Percentiles rank a stretch among this genome's conserved stretches.
These are phyloP conservation scores for Upupa epops DNA, from an alignment of 2,113 vertebrate genomes.

Conservation along the genomic window DNA sequence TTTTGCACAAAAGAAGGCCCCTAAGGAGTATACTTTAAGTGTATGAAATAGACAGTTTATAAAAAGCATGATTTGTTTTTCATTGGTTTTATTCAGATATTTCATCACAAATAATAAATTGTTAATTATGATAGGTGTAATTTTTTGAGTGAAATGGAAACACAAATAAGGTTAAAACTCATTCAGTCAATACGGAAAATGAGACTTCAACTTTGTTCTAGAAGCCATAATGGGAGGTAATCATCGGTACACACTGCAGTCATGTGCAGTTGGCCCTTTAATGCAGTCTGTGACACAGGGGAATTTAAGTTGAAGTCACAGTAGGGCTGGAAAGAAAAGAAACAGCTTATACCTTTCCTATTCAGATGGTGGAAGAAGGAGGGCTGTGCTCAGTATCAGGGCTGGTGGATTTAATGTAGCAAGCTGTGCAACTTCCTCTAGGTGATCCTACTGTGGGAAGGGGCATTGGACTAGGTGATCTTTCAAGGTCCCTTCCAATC, in stretches of 20 bases:
- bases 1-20: not conserved
- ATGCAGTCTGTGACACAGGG: not conserved
- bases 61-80: not conserved
- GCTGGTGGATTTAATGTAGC: not conserved
- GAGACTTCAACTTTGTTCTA: not conserved
- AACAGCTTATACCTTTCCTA: not conserved
- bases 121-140: not conserved
- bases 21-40: not conserved
- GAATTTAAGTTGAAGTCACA: not conserved
- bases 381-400: not conserved
- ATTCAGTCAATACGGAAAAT: not conserved
- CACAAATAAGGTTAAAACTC: constrained; percentile 2
- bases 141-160: constrained; percentile 20
- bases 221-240: constrained; percentile 5
- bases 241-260: not conserved
- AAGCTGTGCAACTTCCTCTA: too few species aligned
- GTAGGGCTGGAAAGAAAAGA: not conserved
- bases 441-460: too few species aligned
- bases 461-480: too few species aligned
- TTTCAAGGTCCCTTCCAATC: too few species aligned
- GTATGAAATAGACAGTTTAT: not conserved
- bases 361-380: not conserved
- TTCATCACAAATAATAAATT: not conserved
- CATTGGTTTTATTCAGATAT: not conserved
- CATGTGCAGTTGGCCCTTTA: not conserved